Evolutionary conservation across 2,797 vertebrate species (phyloP), one percentile per base, ranked within the genome.

Genomic region (Moxostoma hubbsi): DNA sequence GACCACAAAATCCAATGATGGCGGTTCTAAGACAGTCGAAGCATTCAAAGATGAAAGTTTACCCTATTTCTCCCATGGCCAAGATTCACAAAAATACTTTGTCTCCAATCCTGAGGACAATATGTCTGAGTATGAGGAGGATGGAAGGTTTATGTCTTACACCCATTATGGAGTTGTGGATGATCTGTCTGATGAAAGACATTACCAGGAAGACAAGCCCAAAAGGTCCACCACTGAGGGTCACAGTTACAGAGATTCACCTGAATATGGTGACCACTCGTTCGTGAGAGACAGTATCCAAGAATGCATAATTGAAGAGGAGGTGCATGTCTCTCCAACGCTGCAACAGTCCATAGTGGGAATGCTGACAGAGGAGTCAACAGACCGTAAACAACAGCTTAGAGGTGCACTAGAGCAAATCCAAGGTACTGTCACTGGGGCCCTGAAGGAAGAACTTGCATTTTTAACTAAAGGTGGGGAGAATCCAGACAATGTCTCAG

Each of bases 21-120:
- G 80, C 57, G 70, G 69, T 15, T 82, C 83, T 0, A 81, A 83
- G 16, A 88, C 85, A 5, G 73, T 81, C 11, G 87, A 84, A 7
- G 1, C 83, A 73, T 90, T 90, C 12, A 90, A 75, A 86, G 91
- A 92, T 58, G 86, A 74, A 10, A 89, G 90, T 72, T 86, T 84
- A 74, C 80, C 90, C 43, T 90, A 87, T 82, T 87, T 88, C 67
- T 89, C 88, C 16, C 89, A 87, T 9, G 89, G 89, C 18, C 87
- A 90, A 80, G 96, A 97, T 82, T 92, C 94, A 51, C 82, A 86
- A 54, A 95, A 96, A 74, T 99, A 99, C 82, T 97, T 96, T 83
- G 96, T 98, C 72, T 98, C 97, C 3, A 96, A 96, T 67, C 97
- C 97, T 0, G 97, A 98, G 82, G 97, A 98, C 45, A 92, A 93